phyloP scores from a whole-genome alignment of 2,113 vertebrate species.

The Chaetodon auriga region DNA sequence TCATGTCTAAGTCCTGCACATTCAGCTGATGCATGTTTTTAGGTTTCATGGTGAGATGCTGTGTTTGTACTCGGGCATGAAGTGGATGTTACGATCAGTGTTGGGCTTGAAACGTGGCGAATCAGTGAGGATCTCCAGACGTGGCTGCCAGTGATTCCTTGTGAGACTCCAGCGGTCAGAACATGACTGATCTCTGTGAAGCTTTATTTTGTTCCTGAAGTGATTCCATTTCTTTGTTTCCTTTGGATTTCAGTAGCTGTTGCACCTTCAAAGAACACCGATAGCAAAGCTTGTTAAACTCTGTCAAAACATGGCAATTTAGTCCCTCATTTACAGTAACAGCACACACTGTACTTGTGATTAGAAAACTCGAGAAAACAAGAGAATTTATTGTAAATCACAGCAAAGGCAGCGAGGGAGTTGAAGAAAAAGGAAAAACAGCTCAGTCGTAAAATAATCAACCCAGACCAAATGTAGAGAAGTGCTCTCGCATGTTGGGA shows the following conservation, averaged over 20 bases:
- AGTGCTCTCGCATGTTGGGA: background rate
- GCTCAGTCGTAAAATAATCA: background rate
- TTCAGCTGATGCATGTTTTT: slow-evolving; percentile 35
- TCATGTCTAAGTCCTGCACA: background rate
- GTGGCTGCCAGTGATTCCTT: slow-evolving; percentile 54
- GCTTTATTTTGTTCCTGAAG: background rate
- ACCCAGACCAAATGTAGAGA: background rate
- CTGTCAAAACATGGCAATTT: background rate
- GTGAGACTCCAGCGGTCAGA: slow-evolving; percentile 66
- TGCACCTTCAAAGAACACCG: background rate
- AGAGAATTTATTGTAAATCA: slow-evolving; percentile 1
- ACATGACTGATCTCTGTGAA: slow-evolving; percentile 56
- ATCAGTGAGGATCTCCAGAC: slow-evolving; percentile 45
- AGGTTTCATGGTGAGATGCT: slow-evolving; percentile 41
- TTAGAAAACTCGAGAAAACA: background rate
- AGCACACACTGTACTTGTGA: background rate
- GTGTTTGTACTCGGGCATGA: slow-evolving; percentile 35
- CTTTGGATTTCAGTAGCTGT: background rate
- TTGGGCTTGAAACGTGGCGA: slow-evolving; percentile 55
- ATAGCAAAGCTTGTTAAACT: background rate
- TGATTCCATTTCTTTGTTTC: slow-evolving; percentile 7
- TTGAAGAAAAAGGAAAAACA: background rate
- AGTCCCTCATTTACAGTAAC: background rate
- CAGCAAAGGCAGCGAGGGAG: background rate
- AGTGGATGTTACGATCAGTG: slow-evolving; percentile 55